Base-by-base conservation (phyloP, 2,888 invertebrate genomes). In the Malacosoma neustria region DNA sequence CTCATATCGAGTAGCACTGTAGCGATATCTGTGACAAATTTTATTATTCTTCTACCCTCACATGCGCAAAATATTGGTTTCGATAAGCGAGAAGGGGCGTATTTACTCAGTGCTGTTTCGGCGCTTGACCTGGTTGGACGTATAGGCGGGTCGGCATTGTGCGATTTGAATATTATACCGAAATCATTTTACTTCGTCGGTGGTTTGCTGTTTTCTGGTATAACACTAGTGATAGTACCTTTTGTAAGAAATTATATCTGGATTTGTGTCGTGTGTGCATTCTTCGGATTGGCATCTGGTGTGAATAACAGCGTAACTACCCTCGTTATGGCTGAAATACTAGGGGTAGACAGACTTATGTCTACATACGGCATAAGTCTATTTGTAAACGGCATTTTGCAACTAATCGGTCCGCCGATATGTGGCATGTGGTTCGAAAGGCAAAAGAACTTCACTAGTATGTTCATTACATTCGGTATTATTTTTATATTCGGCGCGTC, bases 351-450 rank as follows among this genome's bases (percentile, higher is more conserved):
- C 48, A 87, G 93, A 32, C 67, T 95, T 0, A 93, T 94, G 58
- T 94, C 94, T 0, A 93, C 94, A 0, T 95, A 95, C 50, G 95
- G 95, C 2, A 94, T 95, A 31, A 94, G 94, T 50, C 76, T 95
- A 13, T 95, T 95, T 56, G 91, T 95, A 0, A 95, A 95, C 61
- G 95, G 95, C 1, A 75, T 95, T 9, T 65, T 95, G 11, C 95
- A 95, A 62, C 65, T 95, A 35, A 70, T 93, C 0, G 95, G 95
- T 0, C 95, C 95, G 1, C 94, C 94, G 0, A 77, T 95, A 13
- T 94, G 94, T 59, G 94, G 94, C 3, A 49, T 90, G 0, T 90
- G 93, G 87, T 91, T 85, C 48, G 90, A 92, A 46, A 71, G 81
- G 7, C 88, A 90, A 13, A 66, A 79, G 4, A 90, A 90, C 32